Base-by-base conservation (phyloP, 1,140 invertebrate genomes). In the Drosophila trapezifrons region DNA sequence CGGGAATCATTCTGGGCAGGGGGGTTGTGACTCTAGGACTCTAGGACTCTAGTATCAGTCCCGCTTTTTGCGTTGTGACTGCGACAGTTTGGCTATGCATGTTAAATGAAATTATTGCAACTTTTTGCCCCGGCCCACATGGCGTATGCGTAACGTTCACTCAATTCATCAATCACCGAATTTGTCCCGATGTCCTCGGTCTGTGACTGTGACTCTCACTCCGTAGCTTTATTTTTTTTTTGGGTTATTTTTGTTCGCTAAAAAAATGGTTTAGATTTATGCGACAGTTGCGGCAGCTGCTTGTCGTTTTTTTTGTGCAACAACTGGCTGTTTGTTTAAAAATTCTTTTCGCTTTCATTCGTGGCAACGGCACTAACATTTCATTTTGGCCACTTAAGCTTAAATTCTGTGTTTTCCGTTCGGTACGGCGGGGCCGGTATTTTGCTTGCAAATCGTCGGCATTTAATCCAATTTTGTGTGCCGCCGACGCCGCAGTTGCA, bases 51-150 rank as follows among this genome's bases (percentile, higher is more conserved):
- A 62, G 57, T 56, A 56, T 76, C 58, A 45, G 40, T 73, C 55
- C 40, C 32, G 49, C 27, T 35, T 22, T 17, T 42, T 32, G 49
- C 18, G 46, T 43, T 56, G 15, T 54, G 49, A 47, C 46, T 72
- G 40, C 71, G 63, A 49, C 76, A 65, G 66, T 87, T 87, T 65
- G 55, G 70, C 59, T 79, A 72, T 86, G 79, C 83, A 86, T 82
- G 82, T 76, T 87, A 79, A 86, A 86, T 87, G 83, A 86, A 86
- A 86, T 86, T 86, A 86, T 86, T 87, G 79, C 83, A 59, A 74
- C 32, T 57, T 78, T 76, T 74, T 86, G 64, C 22, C 22, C 37
- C 38, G 51, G 37, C 54, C 40, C 75, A 72, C 70, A 78, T 87
- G 82, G 65, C 70, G 83, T 79, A 83, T 79, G 82, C 66, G 83